Percentiles rank a stretch among this genome's conserved stretches.
These are phyloP conservation scores for Sebastes elongatus DNA, from an alignment of 2,797 vertebrate species.

Conservation along the genomic window DNA sequence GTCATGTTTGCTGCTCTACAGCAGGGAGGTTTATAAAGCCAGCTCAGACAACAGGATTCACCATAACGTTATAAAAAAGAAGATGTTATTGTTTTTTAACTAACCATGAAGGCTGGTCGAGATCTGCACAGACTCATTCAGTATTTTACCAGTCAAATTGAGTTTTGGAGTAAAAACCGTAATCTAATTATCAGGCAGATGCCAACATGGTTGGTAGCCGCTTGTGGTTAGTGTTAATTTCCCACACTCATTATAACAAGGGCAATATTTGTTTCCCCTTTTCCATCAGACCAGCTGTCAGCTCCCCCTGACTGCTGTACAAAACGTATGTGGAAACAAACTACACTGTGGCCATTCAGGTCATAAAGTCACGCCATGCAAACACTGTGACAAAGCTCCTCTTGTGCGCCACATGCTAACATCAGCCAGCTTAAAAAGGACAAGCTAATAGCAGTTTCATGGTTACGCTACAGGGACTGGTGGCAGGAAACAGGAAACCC, in stretches of 20 bases:
- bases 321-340: constrained; percentile 37
- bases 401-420: constrained; percentile 34
- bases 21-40: background rate
- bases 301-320: constrained; percentile 1
- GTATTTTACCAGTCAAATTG: background rate
- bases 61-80: background rate
- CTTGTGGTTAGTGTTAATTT: constrained; percentile 1
- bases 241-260: constrained; percentile 7
- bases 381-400: constrained; percentile 38
- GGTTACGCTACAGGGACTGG: background rate
- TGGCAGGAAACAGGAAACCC: background rate
- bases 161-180: background rate
- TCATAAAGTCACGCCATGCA: constrained; percentile 27
- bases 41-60: background rate
- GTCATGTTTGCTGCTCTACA: background rate
- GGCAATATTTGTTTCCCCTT: background rate
- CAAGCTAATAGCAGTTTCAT: constrained; percentile 8
- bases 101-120: background rate
- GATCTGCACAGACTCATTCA: background rate
- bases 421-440: constrained; percentile 8
- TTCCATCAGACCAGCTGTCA: constrained; percentile 7
- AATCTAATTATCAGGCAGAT: background rate
- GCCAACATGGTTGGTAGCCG: background rate
- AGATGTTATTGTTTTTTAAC: background rate
- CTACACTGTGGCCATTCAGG: constrained; percentile 35